Percentiles rank a stretch among this genome's conserved stretches.
Evolutionary conservation across 2,113 vertebrate species (phyloP).

Genomic region (Suncus etruscus): DNA sequence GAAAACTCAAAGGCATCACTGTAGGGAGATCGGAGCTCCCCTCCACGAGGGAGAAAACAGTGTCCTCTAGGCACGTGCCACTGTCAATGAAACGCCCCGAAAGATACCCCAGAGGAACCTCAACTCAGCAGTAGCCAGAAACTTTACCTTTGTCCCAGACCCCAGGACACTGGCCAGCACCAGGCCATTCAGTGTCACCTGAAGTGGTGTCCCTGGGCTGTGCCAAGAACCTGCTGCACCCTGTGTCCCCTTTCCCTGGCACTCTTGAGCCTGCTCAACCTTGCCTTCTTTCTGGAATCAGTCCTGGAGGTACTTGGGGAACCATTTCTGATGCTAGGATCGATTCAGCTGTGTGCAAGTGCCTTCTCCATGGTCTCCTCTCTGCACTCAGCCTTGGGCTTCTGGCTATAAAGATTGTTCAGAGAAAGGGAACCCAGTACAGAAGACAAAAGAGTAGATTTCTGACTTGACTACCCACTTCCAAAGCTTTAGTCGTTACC

Average conservation of each 20-base stretch:
- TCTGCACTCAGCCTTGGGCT: too few relatives aligned
- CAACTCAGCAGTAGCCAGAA: constrained; percentile 63
- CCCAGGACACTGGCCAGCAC: constrained; percentile 77
- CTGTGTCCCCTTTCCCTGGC: constrained; percentile 73
- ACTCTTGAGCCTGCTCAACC: constrained; percentile 57
- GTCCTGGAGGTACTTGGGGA: too few relatives aligned
- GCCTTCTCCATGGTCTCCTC: too few relatives aligned
- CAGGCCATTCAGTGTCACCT: constrained; percentile 74
- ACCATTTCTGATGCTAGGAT: too few relatives aligned
- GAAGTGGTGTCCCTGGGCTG: constrained; percentile 75
- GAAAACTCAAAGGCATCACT: too few relatives aligned
- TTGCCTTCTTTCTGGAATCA: neutral
- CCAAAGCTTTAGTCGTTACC: neutral
- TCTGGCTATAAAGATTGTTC: constrained; percentile 4
- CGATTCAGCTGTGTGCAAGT: too few relatives aligned
- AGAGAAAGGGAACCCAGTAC: neutral
- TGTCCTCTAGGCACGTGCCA: neutral
- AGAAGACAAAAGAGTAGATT: constrained; percentile 9
- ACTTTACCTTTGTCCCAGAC: constrained; percentile 76
- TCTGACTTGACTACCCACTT: neutral
- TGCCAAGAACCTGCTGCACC: constrained; percentile 75
- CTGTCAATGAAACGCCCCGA: constrained; percentile 68
- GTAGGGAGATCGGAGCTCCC: too few relatives aligned
- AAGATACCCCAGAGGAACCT: constrained; percentile 13
- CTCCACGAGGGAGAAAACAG: too few relatives aligned